phyloP scores from a whole-genome alignment of 2,113 vertebrate genomes.

The Geothlypis trichas region DNA sequence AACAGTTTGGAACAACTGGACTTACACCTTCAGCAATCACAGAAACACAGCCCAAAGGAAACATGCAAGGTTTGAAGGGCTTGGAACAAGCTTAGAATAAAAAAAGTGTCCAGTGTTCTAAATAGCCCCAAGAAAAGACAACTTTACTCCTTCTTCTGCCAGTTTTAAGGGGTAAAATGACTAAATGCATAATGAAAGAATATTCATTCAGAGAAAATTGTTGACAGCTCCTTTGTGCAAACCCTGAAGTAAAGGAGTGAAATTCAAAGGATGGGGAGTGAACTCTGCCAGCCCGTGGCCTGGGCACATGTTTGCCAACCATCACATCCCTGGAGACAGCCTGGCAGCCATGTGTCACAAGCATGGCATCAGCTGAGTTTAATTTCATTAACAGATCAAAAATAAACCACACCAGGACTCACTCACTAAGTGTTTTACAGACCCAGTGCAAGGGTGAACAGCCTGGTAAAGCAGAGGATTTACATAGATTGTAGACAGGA shows the following conservation, averaged over 20 bases:
- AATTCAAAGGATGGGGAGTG: not conserved
- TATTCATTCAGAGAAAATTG: not conserved
- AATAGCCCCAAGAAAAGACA: not conserved
- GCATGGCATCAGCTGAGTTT: not conserved
- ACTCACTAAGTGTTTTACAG: not conserved
- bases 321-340: not conserved
- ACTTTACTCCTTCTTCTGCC: not conserved
- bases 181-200: not conserved
- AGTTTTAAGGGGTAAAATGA: not conserved
- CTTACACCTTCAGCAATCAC: not conserved
- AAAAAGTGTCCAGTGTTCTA: not conserved
- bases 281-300: not conserved
- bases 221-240: not conserved
- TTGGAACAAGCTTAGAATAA: not conserved
- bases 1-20: not conserved
- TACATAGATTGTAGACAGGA: not conserved
- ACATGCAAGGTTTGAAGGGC: accelerated
- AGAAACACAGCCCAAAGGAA: not conserved
- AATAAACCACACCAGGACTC: not conserved
- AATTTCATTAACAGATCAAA: not conserved
- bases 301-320: not conserved
- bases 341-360: not conserved
- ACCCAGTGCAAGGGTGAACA: not conserved
- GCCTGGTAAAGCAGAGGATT: not conserved
- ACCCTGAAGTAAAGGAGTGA: not conserved